Evolutionary conservation across 2,888 invertebrate species (phyloP).

Genomic region (Aromia moschata): DNA sequence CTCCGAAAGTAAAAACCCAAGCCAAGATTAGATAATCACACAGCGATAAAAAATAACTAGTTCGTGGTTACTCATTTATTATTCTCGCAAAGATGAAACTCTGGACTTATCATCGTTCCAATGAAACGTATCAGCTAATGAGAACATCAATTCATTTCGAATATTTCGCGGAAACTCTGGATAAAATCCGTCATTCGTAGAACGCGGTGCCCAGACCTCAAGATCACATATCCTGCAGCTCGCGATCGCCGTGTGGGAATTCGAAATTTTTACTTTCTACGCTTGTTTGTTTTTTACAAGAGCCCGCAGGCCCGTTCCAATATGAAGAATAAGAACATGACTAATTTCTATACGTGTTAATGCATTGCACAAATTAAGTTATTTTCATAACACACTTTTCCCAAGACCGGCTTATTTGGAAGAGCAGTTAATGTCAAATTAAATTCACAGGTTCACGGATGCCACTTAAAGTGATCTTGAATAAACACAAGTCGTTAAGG

Average conservation of each 20-base stretch:
- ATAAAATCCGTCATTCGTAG: background rate
- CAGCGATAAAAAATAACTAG: background rate
- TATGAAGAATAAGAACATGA: slow-evolving; percentile 44
- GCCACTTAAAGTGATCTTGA: slow-evolving; percentile 12
- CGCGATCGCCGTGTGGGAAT: slow-evolving; percentile 42
- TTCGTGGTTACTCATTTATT: background rate
- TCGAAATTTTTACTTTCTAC: slow-evolving; percentile 45
- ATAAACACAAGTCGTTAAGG: slow-evolving; percentile 1
- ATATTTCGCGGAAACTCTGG: background rate
- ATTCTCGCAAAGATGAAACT: background rate
- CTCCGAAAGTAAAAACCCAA: too few relatives aligned
- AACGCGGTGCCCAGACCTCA: slow-evolving; percentile 6
- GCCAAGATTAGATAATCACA: background rate
- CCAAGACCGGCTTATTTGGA: slow-evolving; percentile 23
- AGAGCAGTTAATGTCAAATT: slow-evolving; percentile 7
- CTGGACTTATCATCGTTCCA: slow-evolving; percentile 20
- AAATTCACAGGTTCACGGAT: slow-evolving; percentile 6
- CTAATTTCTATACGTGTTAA: slow-evolving; percentile 43
- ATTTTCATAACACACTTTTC: slow-evolving; percentile 44
- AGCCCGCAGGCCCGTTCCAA: slow-evolving; percentile 37
- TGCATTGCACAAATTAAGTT: slow-evolving; percentile 41
- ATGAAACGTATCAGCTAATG: slow-evolving; percentile 17
- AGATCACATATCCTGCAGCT: slow-evolving; percentile 33
- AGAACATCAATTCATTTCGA: slow-evolving; percentile 1
- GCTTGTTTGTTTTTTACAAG: slow-evolving; percentile 40